A percentile compares a stretch with the other conserved stretches of the same genome.
Conservation (phyloP, 2,113 vertebrate species). For the Phasianus colchicus region DNA sequence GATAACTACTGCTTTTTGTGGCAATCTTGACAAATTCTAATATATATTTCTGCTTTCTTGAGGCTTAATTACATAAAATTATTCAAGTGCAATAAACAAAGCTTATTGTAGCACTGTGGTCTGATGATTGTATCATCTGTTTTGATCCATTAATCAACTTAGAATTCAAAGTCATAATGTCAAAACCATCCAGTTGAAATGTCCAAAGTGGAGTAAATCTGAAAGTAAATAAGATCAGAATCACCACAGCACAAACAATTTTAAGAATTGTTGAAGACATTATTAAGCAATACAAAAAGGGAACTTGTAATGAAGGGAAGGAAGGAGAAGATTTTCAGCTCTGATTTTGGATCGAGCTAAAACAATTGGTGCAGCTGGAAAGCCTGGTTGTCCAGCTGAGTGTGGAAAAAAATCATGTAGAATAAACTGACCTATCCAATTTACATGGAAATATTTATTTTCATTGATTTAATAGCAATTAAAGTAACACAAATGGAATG, state of each 20-base stretch:
- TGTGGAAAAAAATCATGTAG: not conserved
- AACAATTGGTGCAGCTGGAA: not conserved
- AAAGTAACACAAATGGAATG: not conserved
- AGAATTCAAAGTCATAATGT: not conserved
- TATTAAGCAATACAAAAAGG: not conserved
- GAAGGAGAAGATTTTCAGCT: not conserved
- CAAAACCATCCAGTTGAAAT: not conserved
- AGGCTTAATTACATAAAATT: not conserved
- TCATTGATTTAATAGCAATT: not conserved
- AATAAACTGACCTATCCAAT: not conserved
- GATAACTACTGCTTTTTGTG: not conserved
- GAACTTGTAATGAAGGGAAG: not conserved
- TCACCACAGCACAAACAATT: not conserved
- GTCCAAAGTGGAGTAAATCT: not conserved
- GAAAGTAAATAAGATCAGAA: constrained; percentile 35
- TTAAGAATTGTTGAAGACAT: not conserved
- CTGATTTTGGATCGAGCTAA: not conserved
- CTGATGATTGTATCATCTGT: not conserved
- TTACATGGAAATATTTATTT: not conserved
- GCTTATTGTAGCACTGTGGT: not conserved
- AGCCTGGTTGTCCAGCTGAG: not conserved
- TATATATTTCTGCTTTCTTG: not conserved
- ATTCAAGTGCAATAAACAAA: not conserved
- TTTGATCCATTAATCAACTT: constrained; percentile 19
- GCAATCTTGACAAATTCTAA: not conserved